Base-by-base conservation (phyloP, 2,888 invertebrate genomes). In the Panzeria rudis region DNA sequence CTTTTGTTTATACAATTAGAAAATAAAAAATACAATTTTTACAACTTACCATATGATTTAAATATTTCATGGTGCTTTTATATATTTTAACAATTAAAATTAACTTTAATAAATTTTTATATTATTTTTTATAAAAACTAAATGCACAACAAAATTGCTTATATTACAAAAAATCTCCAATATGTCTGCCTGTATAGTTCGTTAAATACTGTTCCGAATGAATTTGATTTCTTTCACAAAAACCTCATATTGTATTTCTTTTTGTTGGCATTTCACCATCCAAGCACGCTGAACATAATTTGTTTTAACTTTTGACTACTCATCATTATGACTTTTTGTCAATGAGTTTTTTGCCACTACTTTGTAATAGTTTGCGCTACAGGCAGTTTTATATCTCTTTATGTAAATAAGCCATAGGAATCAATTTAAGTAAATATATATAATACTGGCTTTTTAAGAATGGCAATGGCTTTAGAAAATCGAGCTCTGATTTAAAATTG, bases 201-300 rank as follows among this genome's bases (percentile, higher is more conserved):
- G 32, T 83, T 64, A 41, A 64, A 64, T 72, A 83, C 82, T 83
- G 62, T 62, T 38, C 54, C 9, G 11, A 50, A 41, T 64, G 15
- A 56, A 35, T 35, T 25, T 50, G 8, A 59, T 47, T 73, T 7
- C 17, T 35, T 71, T 17, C 38, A 6, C 29, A 54, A 71, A 44
- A 76, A 64, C 59, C 66, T 59, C 23, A 41, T 50, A 13, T 52
- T 50, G 52, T 5, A 2, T 62, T 62, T 20, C 29, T 13, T 56
- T 71, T 79, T 38, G 5, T 41, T 54, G 44, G 29, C 25, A 62
- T 72, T 41, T 54, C 23, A 47, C 17, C 15, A 66, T 56, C 7
- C 29, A 9, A 66, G 11, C 56, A 29, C 35, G 35, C 15, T 38
- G 25, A 47, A 35, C 54, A 66, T 50, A 29, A 25, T 72, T 56